These are phyloP conservation scores for Heliothis virescens DNA, from an alignment of 1,140 invertebrate genomes.

Conservation along the genomic window DNA sequence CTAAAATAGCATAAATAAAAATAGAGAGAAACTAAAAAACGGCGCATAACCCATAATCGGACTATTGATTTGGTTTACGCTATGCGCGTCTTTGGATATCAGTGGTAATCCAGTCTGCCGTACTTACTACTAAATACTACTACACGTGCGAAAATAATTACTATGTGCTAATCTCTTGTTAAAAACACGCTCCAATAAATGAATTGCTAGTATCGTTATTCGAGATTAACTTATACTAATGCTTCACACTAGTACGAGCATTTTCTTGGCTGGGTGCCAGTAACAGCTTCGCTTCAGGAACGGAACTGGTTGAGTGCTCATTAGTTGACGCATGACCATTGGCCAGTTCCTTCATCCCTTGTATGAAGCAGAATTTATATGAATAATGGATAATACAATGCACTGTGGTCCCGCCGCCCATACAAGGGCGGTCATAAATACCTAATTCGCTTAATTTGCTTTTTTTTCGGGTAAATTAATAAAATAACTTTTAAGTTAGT, in stretches of 20 bases:
- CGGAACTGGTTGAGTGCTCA: slow-evolving; percentile 15
- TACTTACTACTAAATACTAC: neutral
- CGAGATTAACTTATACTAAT: slow-evolving; percentile 29
- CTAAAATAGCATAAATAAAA: too few relatives aligned
- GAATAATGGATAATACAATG: neutral
- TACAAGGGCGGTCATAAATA: too few relatives aligned
- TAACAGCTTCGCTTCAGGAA: slow-evolving; percentile 4
- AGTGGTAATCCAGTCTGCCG: neutral
- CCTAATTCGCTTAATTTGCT: too few relatives aligned
- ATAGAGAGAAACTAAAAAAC: too few relatives aligned
- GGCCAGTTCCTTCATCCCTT: slow-evolving; percentile 12
- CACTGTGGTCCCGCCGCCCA: too few relatives aligned
- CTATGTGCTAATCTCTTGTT: slow-evolving; percentile 2
- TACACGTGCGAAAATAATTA: neutral
- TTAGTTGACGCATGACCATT: slow-evolving; percentile 22
- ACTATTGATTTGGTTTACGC: too few relatives aligned
- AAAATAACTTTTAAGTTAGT: too few relatives aligned
- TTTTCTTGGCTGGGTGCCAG: slow-evolving; percentile 26
- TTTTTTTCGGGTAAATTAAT: too few relatives aligned
- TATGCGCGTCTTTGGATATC: neutral
- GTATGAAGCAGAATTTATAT: neutral
- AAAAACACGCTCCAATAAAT: slow-evolving; percentile 14
- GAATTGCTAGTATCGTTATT: slow-evolving; percentile 31
- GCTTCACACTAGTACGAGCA: slow-evolving; percentile 10
- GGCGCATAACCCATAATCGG: too few relatives aligned